Conservation (phyloP, 2,797 vertebrate genomes). For the Rhinatrema bivittatum region DNA sequence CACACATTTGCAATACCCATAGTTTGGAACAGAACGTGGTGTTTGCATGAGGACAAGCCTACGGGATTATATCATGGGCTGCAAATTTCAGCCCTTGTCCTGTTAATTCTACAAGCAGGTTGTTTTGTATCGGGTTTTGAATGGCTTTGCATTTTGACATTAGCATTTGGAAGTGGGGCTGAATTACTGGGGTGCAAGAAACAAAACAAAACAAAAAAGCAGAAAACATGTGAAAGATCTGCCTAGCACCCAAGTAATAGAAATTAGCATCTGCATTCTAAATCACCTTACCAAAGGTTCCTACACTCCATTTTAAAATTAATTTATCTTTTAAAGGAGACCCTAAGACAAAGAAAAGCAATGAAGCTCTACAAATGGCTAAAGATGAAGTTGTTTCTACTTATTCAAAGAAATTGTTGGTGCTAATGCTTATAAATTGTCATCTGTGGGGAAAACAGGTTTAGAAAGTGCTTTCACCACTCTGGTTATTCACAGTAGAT, state of each 20-base stretch:
- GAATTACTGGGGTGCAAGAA: conserved; percentile 7
- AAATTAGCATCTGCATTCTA: neutral
- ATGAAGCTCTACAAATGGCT: conserved; percentile 18
- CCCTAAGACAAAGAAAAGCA: conserved; percentile 5
- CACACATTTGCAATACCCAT: too few relatives aligned
- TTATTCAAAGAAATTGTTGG: conserved; percentile 17
- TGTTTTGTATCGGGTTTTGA: too few relatives aligned
- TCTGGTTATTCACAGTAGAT: too few relatives aligned
- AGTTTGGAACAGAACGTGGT: too few relatives aligned
- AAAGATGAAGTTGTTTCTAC: conserved; percentile 19
- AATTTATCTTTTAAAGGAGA: too few relatives aligned
- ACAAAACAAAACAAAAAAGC: conserved; percentile 9
- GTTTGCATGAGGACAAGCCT: too few relatives aligned
- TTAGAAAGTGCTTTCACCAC: too few relatives aligned
- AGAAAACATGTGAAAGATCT: conserved; percentile 8
- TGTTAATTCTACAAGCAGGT: too few relatives aligned
- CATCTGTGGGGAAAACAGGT: too few relatives aligned
- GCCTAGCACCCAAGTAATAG: conserved; percentile 5
- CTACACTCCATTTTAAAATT: conserved; percentile 15
- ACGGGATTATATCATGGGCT: too few relatives aligned
- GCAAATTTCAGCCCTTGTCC: too few relatives aligned
- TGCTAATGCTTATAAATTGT: neutral
- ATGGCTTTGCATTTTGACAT: conserved; percentile 9
- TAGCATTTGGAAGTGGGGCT: neutral
- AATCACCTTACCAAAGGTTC: conserved; percentile 21